Evolutionary conservation across 2,113 vertebrate species (phyloP), one percentile per base, ranked within the genome.

Genomic region (Neoarius graeffei): DNA sequence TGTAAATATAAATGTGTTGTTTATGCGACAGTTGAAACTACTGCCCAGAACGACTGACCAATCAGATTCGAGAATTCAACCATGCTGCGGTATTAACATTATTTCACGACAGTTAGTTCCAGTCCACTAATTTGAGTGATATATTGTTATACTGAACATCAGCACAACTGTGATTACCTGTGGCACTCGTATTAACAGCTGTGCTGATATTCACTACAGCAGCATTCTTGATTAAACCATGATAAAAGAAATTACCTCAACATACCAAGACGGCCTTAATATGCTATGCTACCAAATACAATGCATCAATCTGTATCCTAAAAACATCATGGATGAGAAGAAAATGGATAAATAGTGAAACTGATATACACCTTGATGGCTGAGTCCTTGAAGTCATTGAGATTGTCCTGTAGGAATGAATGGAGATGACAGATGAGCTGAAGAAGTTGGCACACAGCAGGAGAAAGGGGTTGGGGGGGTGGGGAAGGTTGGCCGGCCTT

Each of bases 381-480:
- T 90, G 98, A 95, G 85, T 99, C 98, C 97, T 99, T 99, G 97
- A 97, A 97, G 96, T 99, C 98, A 96, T 95, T 98, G 97, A 96
- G 96, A 97, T 94, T 97, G 96, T 99, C 98, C 98, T 99, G 98
- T 97, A 97, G 97, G 98, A 97, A 99, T 99, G 98, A 99, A 99
- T 94, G 97, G 97, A 99, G 98, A 99, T 96, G 98, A 99, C 97
- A 99, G 96, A 95, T 99, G 96, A 99, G 97, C 97, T 97, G 97
- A 96, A 95, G 95, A 93, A 94, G 94, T 94, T 95, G 93, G 94
- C 95, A 96, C 94, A 96, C 95, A 95, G 87, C 91, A 87, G 91
- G 83, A 90, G 89, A 90, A 88, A 91, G 95, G 93, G 94, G 93
- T 95, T 95, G 95, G 93, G 93, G 95, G 95, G 15, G 42, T 94